These are phyloP conservation scores for Python bivittatus DNA, from an alignment of 2,113 vertebrate species.

Conservation along the genomic window DNA sequence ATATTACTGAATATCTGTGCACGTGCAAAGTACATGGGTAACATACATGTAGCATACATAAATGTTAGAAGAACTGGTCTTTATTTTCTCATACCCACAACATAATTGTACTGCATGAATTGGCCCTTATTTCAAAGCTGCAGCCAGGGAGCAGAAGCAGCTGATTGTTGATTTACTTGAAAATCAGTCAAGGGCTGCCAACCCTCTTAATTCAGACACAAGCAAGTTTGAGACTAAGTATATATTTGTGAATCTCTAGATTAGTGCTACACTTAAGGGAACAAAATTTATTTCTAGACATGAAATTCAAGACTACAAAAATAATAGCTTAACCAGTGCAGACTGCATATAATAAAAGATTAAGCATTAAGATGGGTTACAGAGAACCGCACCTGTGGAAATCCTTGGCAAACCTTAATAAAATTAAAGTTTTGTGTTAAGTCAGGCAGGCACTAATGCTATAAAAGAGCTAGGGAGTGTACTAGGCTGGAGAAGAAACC, in stretches of 20 bases:
- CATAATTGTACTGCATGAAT: background rate
- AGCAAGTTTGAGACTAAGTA: background rate
- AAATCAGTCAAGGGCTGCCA: background rate
- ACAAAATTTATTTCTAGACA: background rate
- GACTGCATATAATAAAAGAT: too few relatives aligned
- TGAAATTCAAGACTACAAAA: background rate
- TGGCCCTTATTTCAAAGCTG: background rate
- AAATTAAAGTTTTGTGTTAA: background rate
- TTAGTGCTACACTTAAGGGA: background rate
- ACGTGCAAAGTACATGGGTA: background rate
- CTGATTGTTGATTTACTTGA: background rate
- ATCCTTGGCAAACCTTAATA: background rate
- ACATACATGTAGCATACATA: background rate
- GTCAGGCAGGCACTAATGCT: too few relatives aligned
- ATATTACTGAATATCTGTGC: background rate
- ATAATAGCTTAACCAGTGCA: background rate
- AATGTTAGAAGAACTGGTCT: background rate
- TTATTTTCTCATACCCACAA: background rate
- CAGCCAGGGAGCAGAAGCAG: background rate
- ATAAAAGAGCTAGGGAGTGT: accelerated
- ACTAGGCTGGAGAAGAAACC: background rate
- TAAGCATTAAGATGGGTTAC: background rate
- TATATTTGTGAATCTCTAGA: background rate
- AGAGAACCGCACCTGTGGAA: background rate
- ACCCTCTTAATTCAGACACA: background rate